Percentiles rank a stretch among this genome's conserved stretches.
These are phyloP conservation scores for Andrena fulva DNA, from an alignment of 2,888 invertebrate genomes.

Conservation along the genomic window DNA sequence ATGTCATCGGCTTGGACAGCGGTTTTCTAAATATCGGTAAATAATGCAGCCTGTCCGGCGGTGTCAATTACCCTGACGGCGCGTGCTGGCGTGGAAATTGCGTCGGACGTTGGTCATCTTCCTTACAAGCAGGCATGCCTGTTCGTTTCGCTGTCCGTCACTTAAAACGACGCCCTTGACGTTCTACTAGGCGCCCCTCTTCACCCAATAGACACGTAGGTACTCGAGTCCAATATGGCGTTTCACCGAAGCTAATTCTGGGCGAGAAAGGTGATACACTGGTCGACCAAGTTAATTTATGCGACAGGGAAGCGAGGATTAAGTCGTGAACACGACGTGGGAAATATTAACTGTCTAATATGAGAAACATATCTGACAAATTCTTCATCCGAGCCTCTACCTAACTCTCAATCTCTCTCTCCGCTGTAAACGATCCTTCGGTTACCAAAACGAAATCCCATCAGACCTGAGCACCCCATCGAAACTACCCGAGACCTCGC, in stretches of 20 bases:
- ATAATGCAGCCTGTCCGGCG: slow-evolving; percentile 44
- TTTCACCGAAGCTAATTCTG: slow-evolving; percentile 25
- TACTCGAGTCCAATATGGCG: slow-evolving; percentile 1
- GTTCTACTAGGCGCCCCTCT: slow-evolving; percentile 5
- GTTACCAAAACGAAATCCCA: neutral
- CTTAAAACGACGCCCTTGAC: slow-evolving; percentile 33
- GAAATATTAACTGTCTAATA: slow-evolving; percentile 13
- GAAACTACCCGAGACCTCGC: neutral
- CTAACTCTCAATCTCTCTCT: neutral
- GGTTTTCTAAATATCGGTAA: slow-evolving; percentile 62
- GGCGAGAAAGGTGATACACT: neutral
- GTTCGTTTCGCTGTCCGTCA: slow-evolving; percentile 27
- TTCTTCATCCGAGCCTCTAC: too few species aligned
- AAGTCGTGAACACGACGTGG: slow-evolving; percentile 13
- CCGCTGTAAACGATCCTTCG: neutral
- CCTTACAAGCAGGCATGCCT: slow-evolving; percentile 30
- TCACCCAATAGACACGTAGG: neutral
- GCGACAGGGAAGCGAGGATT: neutral
- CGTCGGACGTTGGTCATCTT: slow-evolving; percentile 61
- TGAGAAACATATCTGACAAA: neutral
- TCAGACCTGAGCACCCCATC: neutral
- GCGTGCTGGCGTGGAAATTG: slow-evolving; percentile 51
- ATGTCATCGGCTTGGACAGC: slow-evolving; percentile 28
- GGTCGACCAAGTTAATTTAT: slow-evolving; percentile 18
- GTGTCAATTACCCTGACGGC: slow-evolving; percentile 50